Conservation (phyloP, 2,797 vertebrate species). For the Paedocypris micromegethes region DNA sequence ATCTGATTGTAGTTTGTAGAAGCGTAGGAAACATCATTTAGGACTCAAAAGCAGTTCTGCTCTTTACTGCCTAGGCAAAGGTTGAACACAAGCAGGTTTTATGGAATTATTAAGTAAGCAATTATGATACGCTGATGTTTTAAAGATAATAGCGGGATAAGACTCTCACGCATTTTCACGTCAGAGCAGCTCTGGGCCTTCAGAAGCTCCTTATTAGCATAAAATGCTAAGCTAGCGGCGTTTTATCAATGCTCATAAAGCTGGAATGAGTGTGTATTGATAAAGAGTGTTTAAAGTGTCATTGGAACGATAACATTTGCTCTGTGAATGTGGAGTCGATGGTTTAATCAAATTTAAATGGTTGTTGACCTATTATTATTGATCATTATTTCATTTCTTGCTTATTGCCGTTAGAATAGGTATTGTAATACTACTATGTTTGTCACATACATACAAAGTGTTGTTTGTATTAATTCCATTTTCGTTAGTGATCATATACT, state of each 20-base stretch:
- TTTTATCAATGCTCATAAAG: constrained; percentile 99
- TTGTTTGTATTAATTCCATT: too few species aligned
- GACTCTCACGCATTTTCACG: constrained; percentile 57
- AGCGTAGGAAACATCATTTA: constrained; percentile 37
- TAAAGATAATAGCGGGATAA: constrained; percentile 76
- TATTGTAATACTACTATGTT: too few species aligned
- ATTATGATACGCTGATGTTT: constrained; percentile 76
- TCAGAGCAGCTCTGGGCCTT: constrained; percentile 26
- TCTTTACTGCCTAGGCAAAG: constrained; percentile 69
- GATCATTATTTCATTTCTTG: too few species aligned
- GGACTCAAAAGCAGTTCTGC: constrained; percentile 60
- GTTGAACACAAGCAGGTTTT: constrained; percentile 63
- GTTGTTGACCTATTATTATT: too few species aligned
- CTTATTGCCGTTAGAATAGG: too few species aligned
- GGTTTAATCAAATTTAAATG: too few species aligned
- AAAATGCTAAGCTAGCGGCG: constrained; percentile 75
- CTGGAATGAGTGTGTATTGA: constrained; percentile 95
- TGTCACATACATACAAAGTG: too few species aligned
- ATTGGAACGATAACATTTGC: constrained; percentile 85
- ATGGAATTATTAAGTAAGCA: constrained; percentile 86
- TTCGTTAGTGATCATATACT: too few species aligned
- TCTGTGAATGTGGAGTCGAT: constrained; percentile 69
- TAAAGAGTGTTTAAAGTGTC: constrained; percentile 98
- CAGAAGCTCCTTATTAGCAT: constrained; percentile 62
- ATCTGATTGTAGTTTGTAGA: constrained; percentile 33